Evolutionary conservation across 1,140 invertebrate species (phyloP), one percentile per base, ranked within the genome.

Genomic region (Kradibia gibbosae): DNA sequence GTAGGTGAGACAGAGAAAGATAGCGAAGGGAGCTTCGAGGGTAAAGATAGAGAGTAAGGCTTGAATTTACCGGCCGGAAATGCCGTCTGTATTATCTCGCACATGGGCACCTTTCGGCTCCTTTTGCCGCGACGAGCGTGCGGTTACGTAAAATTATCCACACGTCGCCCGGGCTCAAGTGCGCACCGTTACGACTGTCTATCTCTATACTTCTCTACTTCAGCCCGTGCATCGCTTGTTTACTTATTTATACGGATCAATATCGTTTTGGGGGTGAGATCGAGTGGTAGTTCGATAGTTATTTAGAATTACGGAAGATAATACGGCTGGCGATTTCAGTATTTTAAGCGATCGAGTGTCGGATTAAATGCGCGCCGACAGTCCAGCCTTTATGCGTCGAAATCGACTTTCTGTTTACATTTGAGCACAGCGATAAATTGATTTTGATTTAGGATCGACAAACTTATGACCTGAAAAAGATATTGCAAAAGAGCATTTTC

Each of bases 81-180:
- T 17, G 34, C n/a, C 39, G 53, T 17, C 28, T 53, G 42, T 25
- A 8, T 28, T 71, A 15, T 57, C 42, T 34, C 25, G 42, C 65
- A 28, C 31, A 20, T 20, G 31, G 5, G 20, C n/a, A 25, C n/a
- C n/a, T 31, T 13, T 50, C 7, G 34, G 7, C n/a, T 53, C 28
- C 42, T 53, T 67, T 55, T 39, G 3, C 48, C 50, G 34, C 3
- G 39, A 11, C 42, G 15, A 34, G 13, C 20, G 3, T 65, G 28
- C 48, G 65, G 76, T 82, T 82, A 65, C 75, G 55, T 53, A 82
- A 82, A 73, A 62, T 78, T 78, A 73, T 72, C 72, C 75, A 57
- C 74, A 50, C 71, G 72, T 48, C 71, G 36, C 15, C 50, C n/a
- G n/a, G 55, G 45, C 53, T 65, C 67, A 75, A 70, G 45, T 60